phyloP scores from a whole-genome alignment of 2,797 vertebrate genomes.

The Poeciliopsis gracilis region DNA sequence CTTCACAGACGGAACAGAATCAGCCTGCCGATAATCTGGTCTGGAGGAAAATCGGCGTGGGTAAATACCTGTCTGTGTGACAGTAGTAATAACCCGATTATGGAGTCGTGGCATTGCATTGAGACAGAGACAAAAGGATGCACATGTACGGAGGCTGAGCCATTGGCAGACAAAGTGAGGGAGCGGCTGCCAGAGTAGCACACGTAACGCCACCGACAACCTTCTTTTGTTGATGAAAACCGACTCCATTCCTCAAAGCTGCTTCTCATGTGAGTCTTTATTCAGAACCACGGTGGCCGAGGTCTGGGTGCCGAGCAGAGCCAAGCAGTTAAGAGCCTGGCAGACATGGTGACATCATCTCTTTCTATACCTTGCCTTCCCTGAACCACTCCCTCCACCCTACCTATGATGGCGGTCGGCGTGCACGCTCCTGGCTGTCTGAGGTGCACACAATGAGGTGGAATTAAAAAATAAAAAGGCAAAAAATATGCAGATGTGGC shows the following conservation, averaged over 20 bases:
- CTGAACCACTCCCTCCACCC: constrained; percentile 42
- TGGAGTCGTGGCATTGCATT: constrained; percentile 23
- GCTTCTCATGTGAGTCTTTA: neutral
- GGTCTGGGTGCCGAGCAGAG: constrained; percentile 41
- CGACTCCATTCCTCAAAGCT: neutral
- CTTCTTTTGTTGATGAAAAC: neutral
- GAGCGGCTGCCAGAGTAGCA: neutral
- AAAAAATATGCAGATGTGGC: constrained; percentile 41
- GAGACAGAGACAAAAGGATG: constrained; percentile 47
- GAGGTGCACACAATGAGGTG: constrained; percentile 61
- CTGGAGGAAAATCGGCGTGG: constrained; percentile 39
- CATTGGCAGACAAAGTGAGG: constrained; percentile 40
- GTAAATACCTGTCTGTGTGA: constrained; percentile 38
- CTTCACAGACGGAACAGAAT: constrained; percentile 9
- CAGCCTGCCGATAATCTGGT: constrained; percentile 41
- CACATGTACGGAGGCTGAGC: constrained; percentile 30
- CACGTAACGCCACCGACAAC: neutral
- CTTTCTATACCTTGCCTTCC: constrained; percentile 67
- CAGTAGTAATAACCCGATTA: constrained; percentile 44
- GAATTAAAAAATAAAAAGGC: neutral
- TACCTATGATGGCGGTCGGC: constrained; percentile 59
- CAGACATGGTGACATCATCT: constrained; percentile 82
- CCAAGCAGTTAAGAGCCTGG: constrained; percentile 65
- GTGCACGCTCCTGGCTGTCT: constrained; percentile 29
- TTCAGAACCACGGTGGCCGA: neutral